A percentile compares a stretch with the other conserved stretches of the same genome.
Evolutionary conservation across 1,140 invertebrate species (phyloP).

Genomic region (Drosophila sturtevanti): DNA sequence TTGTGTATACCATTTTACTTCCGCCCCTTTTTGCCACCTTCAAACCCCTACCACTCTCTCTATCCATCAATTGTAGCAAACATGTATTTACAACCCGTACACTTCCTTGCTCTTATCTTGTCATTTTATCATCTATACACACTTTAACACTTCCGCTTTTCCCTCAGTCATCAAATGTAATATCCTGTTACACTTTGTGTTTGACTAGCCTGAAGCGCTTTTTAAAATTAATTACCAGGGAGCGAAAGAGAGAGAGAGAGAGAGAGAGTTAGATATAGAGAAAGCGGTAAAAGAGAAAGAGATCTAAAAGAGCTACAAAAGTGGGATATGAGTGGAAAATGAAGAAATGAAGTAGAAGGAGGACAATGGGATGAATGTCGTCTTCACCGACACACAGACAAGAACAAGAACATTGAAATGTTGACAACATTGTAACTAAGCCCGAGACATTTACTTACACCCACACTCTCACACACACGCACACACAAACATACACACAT

Average conservation of each 20-base stretch:
- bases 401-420: slow-evolving; percentile 73
- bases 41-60: neutral
- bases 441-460: slow-evolving; percentile 73
- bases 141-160: slow-evolving; percentile 75
- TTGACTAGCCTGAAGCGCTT: slow-evolving; percentile 74
- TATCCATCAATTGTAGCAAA: slow-evolving; percentile 9
- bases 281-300: neutral
- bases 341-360: neutral
- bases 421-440: slow-evolving; percentile 78
- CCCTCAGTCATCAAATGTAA: slow-evolving; percentile 75
- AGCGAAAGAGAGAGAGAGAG: slow-evolving; percentile 19
- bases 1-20: neutral
- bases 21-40: neutral
- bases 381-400: slow-evolving; percentile 32
- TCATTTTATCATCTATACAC: slow-evolving; percentile 68
- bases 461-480: too few relatives aligned
- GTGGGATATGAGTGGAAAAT: neutral
- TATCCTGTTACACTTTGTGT: slow-evolving; percentile 80
- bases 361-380: slow-evolving; percentile 18
- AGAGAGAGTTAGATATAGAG: neutral
- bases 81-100: slow-evolving; percentile 20
- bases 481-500: slow-evolving; percentile 51
- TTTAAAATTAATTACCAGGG: slow-evolving; percentile 80
- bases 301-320: slow-evolving; percentile 49
- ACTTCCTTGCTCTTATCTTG: slow-evolving; percentile 37